phyloP scores from a whole-genome alignment of 2,113 vertebrate genomes.

The Sinocyclocheilus anophthalmus region DNA sequence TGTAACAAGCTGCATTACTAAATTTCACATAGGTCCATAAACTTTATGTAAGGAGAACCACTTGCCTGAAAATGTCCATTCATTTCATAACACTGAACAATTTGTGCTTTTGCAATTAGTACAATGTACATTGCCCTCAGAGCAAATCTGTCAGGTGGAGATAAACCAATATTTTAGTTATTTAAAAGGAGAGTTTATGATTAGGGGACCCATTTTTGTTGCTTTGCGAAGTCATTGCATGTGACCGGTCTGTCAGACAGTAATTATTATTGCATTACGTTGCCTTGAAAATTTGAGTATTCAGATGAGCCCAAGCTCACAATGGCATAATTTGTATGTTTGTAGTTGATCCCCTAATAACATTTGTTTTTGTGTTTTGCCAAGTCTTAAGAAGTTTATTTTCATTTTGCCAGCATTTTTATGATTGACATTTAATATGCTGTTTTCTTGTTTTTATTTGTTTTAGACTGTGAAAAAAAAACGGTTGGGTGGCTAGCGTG shows the following conservation, averaged over 20 bases:
- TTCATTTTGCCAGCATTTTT: slow-evolving; percentile 32
- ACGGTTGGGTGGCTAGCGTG: slow-evolving; percentile 39
- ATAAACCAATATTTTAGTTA: not conserved
- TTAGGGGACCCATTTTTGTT: slow-evolving; percentile 7
- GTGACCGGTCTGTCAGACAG: slow-evolving; percentile 45
- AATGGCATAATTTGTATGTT: not conserved
- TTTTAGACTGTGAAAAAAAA: slow-evolving; percentile 55
- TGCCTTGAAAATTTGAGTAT: slow-evolving; percentile 31
- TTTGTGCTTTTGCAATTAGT: not conserved
- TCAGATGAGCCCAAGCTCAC: slow-evolving; percentile 3
- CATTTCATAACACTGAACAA: not conserved
- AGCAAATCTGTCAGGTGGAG: not conserved
- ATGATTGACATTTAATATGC: slow-evolving; percentile 39
- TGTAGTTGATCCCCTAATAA: slow-evolving; percentile 4
- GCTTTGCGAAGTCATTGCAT: slow-evolving; percentile 42
- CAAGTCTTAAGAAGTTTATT: slow-evolving; percentile 35
- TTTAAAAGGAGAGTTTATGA: not conserved
- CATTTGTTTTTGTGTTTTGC: slow-evolving; percentile 25
- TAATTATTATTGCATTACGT: slow-evolving; percentile 35
- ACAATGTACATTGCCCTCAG: not conserved
- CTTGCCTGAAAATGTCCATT: not conserved
- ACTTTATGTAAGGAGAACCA: not conserved
- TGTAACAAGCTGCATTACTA: slow-evolving; percentile 7
- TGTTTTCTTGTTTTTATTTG: slow-evolving; percentile 34
- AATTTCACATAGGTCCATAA: slow-evolving; percentile 14